phyloP scores from a whole-genome alignment of 2,797 vertebrate species.

The Pipistrellus pygmaeus region DNA sequence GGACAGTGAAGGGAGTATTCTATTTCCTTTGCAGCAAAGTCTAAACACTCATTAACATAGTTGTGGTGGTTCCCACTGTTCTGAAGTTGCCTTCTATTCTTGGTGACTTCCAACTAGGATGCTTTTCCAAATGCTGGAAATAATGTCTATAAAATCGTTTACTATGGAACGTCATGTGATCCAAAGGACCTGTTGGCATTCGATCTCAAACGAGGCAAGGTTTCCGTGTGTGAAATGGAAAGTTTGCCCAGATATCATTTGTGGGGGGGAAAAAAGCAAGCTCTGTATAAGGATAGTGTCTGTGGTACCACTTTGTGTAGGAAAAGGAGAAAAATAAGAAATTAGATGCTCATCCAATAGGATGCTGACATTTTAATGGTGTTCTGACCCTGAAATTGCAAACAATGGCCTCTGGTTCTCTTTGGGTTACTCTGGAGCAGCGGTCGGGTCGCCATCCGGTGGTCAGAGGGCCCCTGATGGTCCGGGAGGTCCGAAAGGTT shows the following conservation, averaged over 20 bases:
- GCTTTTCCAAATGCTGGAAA: background rate
- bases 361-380: background rate
- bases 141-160: background rate
- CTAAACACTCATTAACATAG: accelerated
- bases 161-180: background rate
- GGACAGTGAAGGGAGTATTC: accelerated
- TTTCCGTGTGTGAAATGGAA: background rate
- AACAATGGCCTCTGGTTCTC: background rate
- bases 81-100: background rate
- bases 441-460: accelerated
- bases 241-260: background rate
- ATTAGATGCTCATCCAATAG: accelerated
- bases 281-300: accelerated
- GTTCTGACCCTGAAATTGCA: background rate
- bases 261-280: background rate
- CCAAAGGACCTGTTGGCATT: background rate
- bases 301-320: background rate
- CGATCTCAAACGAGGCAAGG: background rate
- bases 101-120: background rate
- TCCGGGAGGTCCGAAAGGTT: no score
- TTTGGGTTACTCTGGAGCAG: background rate
- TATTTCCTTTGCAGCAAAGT: background rate
- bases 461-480: no score
- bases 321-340: background rate
- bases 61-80: accelerated